A percentile compares a stretch with the other conserved stretches of the same genome.
Evolutionary conservation across 1,140 invertebrate genomes (phyloP).

Genomic region (Sarcophaga peregrina): DNA sequence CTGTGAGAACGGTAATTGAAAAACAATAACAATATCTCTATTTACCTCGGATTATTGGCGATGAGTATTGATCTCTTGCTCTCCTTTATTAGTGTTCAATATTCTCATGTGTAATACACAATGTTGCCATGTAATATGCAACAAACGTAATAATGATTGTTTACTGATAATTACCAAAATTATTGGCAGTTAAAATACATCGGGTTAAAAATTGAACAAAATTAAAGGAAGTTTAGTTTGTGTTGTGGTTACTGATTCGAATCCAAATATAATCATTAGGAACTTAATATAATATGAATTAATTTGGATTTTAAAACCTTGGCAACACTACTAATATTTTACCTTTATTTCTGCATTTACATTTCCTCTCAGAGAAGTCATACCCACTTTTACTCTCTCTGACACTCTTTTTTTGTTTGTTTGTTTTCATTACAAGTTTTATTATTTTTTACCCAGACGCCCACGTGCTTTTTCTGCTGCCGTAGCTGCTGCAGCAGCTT

Average conservation of each 20-base stretch:
- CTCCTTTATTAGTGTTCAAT: neutral
- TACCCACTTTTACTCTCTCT: neutral
- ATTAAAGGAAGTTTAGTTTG: too few relatives aligned
- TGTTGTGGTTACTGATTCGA: too few relatives aligned
- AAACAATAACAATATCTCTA: constrained; percentile 30
- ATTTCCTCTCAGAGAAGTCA: constrained; percentile 18
- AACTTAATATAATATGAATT: too few relatives aligned
- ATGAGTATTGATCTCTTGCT: constrained; percentile 3
- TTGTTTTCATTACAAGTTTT: neutral
- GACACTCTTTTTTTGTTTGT: too few relatives aligned
- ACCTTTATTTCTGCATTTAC: neutral
- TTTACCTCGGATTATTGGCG: neutral
- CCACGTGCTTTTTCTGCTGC: constrained; percentile 28
- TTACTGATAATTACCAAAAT: too few relatives aligned
- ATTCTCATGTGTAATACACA: neutral
- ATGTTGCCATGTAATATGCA: neutral
- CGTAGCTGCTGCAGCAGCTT: constrained; percentile 3
- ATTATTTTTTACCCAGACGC: constrained; percentile 18
- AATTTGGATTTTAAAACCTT: neutral
- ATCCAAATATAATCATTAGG: too few relatives aligned
- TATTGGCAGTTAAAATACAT: too few relatives aligned
- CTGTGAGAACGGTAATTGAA: neutral
- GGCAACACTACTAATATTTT: neutral
- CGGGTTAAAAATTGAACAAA: too few relatives aligned
- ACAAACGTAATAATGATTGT: too few relatives aligned